Evolutionary conservation across 2,888 invertebrate species (phyloP), one percentile per base, ranked within the genome.

Genomic region (Lasiommata megera): DNA sequence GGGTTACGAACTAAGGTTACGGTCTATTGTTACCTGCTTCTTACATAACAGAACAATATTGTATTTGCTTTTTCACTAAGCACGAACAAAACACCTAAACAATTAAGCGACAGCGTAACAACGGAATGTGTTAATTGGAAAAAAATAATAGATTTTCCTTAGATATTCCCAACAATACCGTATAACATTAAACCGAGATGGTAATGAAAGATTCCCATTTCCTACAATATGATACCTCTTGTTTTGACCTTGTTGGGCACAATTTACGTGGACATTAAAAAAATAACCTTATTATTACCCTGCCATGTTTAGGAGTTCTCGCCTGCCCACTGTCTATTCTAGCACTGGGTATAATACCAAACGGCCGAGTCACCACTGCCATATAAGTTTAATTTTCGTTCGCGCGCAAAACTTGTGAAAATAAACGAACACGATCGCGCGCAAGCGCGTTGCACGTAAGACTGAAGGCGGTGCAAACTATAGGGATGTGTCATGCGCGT

Each of bases 281-380:
- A 55, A 53, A 53, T 8, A 16, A 44, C 43, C 54, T 55, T 41
- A 28, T 56, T 69, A 74, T 85, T 86, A 87, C 86, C 86, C 82
- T 80, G 76, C 78, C 79, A 77, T 82, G 73, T 78, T 76, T 79
- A 61, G 77, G 69, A 67, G 82, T 76, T 68, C 82, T 73, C 62
- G 72, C 68, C 54, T 76, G 74, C 64, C 79, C 79, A 64, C 74
- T 74, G 70, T 79, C 80, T 66, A 76, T 78, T 76, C 80, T 77
- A 67, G 74, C 74, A 80, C 81, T 84, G 72, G 79, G 82, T 76
- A 85, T 82, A 67, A 83, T 83, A 77, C 81, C 80, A 86, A 82
- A 81, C 72, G 78, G 77, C 71, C 80, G 80, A 70, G 75, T 84
- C 82, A 82, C 81, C 80, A 88, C 86, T 88, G 89, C 88, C 88